Evolutionary conservation across 2,888 invertebrate genomes (phyloP).

Genomic region (Hypsopygia costalis): DNA sequence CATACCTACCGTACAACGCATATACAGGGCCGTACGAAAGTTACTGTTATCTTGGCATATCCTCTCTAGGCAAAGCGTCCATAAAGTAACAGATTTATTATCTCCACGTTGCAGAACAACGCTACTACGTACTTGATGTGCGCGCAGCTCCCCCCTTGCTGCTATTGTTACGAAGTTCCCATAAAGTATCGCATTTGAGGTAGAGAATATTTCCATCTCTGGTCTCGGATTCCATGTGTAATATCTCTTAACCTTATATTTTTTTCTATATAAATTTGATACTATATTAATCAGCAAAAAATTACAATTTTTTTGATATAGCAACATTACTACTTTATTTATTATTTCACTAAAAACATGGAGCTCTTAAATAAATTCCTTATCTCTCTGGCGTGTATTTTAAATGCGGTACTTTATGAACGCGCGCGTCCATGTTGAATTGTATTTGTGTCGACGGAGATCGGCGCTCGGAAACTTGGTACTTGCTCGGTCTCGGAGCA

Average conservation of each 20-base stretch:
- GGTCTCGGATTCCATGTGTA: conserved; percentile 45
- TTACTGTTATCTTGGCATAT: conserved; percentile 82
- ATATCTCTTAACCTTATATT: conserved; percentile 29
- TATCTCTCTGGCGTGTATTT: conserved; percentile 78
- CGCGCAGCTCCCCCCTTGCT: conserved; percentile 74
- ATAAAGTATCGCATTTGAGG: conserved; percentile 62
- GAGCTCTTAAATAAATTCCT: conserved; percentile 65
- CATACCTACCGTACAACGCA: conserved; percentile 59
- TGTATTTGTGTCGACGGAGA: conserved; percentile 43
- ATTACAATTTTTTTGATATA: conserved; percentile 56
- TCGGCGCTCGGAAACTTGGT: conserved; percentile 48
- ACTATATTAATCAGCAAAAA: conserved; percentile 48
- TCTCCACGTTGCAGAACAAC: conserved; percentile 52
- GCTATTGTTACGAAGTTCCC: conserved; percentile 79
- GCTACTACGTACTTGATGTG: conserved; percentile 64
- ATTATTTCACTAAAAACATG: conserved; percentile 21
- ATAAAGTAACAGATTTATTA: conserved; percentile 70
- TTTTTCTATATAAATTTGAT: conserved; percentile 21
- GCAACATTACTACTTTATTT: conserved; percentile 15
- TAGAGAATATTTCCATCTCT: conserved; percentile 68
- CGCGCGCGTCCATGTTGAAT: conserved; percentile 64
- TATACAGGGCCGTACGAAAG: conserved; percentile 73
- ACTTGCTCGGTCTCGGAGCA: conserved; percentile 76
- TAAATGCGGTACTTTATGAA: conserved; percentile 75
- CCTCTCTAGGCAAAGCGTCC: conserved; percentile 77